Conservation (phyloP, 2,797 vertebrate genomes). For the Parotocinclus haroldoi region DNA sequence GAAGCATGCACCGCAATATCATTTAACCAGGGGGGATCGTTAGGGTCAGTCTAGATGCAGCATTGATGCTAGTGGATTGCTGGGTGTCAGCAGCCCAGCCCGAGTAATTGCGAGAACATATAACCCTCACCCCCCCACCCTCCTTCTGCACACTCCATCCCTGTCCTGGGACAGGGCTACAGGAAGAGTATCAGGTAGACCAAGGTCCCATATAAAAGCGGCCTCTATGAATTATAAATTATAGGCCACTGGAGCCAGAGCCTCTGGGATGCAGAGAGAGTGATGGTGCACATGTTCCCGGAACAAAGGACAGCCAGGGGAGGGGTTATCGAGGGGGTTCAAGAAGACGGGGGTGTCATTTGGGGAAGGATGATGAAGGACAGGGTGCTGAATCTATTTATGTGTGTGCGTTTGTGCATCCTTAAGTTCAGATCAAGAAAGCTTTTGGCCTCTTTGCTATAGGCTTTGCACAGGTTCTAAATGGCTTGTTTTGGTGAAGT, state of each 20-base stretch:
- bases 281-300: slow-evolving; percentile 74
- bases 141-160: slow-evolving; percentile 31
- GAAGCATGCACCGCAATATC: slow-evolving; percentile 50
- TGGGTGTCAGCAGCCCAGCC: slow-evolving; percentile 66
- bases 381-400: slow-evolving; percentile 26
- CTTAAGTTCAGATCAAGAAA: no score
- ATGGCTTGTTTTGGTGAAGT: no score
- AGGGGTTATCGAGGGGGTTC: slow-evolving; percentile 47
- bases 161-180: slow-evolving; percentile 71
- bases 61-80: slow-evolving; percentile 51
- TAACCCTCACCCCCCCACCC: no score
- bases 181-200: slow-evolving; percentile 80
- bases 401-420: slow-evolving; percentile 9
- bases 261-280: slow-evolving; percentile 74
- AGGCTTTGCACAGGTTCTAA: no score
- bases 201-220: slow-evolving; percentile 81
- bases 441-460: no score
- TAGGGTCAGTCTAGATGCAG: slow-evolving; percentile 64
- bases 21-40: slow-evolving; percentile 53
- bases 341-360: slow-evolving; percentile 43
- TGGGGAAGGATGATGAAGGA: slow-evolving; percentile 57
- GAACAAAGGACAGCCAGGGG: slow-evolving; percentile 74
- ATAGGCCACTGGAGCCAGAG: slow-evolving; percentile 81
- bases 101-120: slow-evolving; percentile 64
- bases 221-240: slow-evolving; percentile 86